phyloP scores from a whole-genome alignment of 2,797 vertebrate species.

The Borostomias antarcticus region DNA sequence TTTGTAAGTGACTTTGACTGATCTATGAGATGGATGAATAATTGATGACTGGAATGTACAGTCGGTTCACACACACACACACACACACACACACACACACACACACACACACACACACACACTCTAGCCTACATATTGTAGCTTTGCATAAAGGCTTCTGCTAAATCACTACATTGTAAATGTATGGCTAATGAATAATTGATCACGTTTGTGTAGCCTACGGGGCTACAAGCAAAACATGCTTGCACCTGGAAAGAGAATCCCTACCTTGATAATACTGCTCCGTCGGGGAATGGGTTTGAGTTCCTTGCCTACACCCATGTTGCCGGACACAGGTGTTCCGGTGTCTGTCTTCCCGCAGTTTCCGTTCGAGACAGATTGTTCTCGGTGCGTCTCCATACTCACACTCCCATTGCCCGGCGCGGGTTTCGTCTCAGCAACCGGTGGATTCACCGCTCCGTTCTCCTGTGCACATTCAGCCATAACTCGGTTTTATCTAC shows the following conservation, averaged over 20 bases:
- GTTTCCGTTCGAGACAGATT: slow-evolving; percentile 87
- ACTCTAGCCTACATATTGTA: too few relatives aligned
- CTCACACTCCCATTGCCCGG: slow-evolving; percentile 70
- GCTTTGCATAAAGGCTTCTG: too few relatives aligned
- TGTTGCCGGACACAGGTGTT: slow-evolving; percentile 71
- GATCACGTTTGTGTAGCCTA: too few relatives aligned
- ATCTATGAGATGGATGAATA: too few relatives aligned
- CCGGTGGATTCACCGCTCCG: slow-evolving; percentile 74
- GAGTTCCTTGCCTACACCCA: slow-evolving; percentile 56
- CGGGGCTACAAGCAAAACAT: too few relatives aligned
- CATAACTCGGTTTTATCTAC: slow-evolving; percentile 60
- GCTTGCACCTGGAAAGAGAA: neutral
- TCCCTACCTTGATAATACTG: slow-evolving; percentile 91
- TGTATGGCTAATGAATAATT: too few relatives aligned
- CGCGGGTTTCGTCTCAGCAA: slow-evolving; percentile 75
- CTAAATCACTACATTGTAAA: too few relatives aligned
- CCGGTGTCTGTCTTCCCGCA: slow-evolving; percentile 72
- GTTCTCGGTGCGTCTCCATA: slow-evolving; percentile 71
- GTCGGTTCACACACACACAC: too few relatives aligned
- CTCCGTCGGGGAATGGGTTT: slow-evolving; percentile 82
- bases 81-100: too few relatives aligned
- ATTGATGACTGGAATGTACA: too few relatives aligned
- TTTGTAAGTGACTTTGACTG: too few relatives aligned
- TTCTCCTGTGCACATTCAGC: slow-evolving; percentile 81
- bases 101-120: too few relatives aligned